Percentiles rank a stretch among this genome's conserved stretches.
Evolutionary conservation across 64 coral and sea anemone species (phyloP).

Genomic region (Montipora efflorescens): DNA sequence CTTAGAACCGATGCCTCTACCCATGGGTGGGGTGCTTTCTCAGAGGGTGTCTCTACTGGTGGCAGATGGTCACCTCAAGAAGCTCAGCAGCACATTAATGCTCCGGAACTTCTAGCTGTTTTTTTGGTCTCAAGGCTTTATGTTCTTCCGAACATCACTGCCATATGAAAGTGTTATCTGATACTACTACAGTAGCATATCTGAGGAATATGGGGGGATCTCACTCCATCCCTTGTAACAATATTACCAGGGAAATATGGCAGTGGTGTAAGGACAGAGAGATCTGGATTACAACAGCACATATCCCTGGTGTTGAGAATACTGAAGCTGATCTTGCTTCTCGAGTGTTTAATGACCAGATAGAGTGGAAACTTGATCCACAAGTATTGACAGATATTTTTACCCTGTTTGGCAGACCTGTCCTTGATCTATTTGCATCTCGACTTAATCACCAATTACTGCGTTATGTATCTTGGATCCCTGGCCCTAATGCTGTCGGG

Average conservation of each 20-base stretch:
- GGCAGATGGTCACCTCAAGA: no score
- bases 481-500: neutral
- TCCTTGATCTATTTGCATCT: conserved; percentile 9
- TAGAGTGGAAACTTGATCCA: conserved; percentile 18
- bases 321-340: conserved; percentile 7
- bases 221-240: conserved; percentile 13
- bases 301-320: neutral
- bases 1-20: no score
- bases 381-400: conserved; percentile 10
- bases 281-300: neutral
- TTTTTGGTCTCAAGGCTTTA: no score
- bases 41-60: no score
- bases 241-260: neutral
- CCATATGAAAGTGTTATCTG: no score
- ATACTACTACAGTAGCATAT: neutral
- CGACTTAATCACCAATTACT: conserved; percentile 7
- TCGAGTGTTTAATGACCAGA: conserved; percentile 13
- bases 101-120: no score
- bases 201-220: conserved; percentile 36
- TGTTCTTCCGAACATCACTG: no score
- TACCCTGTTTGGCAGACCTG: neutral
- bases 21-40: no score
- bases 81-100: no score
- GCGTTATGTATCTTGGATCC: neutral
- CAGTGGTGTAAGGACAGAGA: conserved; percentile 12